Base-by-base conservation (phyloP, 2,888 invertebrate genomes). In the Carabus problematicus region DNA sequence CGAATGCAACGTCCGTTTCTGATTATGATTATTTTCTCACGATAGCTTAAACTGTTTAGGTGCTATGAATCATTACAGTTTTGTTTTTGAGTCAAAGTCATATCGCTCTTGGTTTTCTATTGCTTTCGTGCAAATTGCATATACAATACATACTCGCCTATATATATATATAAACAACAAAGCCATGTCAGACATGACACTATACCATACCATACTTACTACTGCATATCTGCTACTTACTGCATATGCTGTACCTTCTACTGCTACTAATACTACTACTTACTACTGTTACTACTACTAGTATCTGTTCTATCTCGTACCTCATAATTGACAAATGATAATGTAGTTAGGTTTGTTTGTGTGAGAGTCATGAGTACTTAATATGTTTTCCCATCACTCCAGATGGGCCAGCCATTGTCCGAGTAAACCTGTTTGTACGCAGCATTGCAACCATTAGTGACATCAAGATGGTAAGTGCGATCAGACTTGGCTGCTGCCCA, bases 381-480 rank as follows among this genome's bases (percentile, higher is more conserved):
- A 69, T 69, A 56, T 69, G 69, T 69, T 69, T 69, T 69, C 69
- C 79, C 80, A 77, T 79, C 78, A 75, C 78, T 80, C 85, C 89
- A 94, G 95, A 95, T 91, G 96, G 96, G 84, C 95, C 97, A 82
- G 95, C 97, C 84, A 89, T 95, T 87, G 97, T 97, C 85, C 92
- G 91, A 87, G 94, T 97, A 85, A 97, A 97, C 92, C 92, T 96
- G 88, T 95, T 95, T 91, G 94, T 97, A 85, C 89, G 97, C 89
- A 95, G 93, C 91, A 95, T 97, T 83, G 94, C 94, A 83, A 96
- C 96, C 83, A 97, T 97, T 88, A 97, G 96, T 91, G 97, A 97
- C 90, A 96, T 94, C 86, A 96, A 96, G 88, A 97, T 97, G 97
- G 97, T 97, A 93, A 95, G 95, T 94, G 83, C 77, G 76, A 76